Percentiles rank a stretch among this genome's conserved stretches.
These are phyloP conservation scores for Rhyacophila evoluta DNA, from an alignment of 2,888 invertebrate species.

Conservation along the genomic window DNA sequence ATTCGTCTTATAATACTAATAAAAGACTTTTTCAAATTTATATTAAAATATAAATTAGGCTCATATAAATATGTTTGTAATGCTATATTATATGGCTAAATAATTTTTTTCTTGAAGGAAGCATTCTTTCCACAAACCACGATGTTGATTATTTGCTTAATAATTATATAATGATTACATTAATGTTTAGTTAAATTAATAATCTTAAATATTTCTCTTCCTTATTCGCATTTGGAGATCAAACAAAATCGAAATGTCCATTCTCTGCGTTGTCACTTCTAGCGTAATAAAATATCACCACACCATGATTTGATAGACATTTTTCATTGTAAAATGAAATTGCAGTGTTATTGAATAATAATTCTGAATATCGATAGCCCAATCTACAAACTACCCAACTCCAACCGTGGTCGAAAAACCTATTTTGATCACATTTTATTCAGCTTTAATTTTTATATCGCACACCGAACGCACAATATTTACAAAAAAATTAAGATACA, in stretches of 20 bases:
- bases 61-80: neutral
- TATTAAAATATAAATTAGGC: neutral
- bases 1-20: neutral
- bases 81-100: slow-evolving; percentile 11
- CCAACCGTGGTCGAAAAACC: no score
- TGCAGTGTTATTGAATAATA: no score
- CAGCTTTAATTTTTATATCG: no score
- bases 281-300: neutral
- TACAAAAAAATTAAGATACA: no score
- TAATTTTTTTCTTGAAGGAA: neutral
- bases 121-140: neutral
- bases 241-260: neutral
- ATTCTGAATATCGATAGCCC: neutral
- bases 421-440: neutral
- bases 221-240: neutral
- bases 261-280: neutral
- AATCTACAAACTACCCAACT: no score
- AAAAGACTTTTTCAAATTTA: neutral
- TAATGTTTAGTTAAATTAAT: neutral
- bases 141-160: neutral
- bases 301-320: no score
- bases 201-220: neutral
- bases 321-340: no score
- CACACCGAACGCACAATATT: no score
- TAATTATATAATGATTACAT: neutral